Percentiles rank a stretch among this genome's conserved stretches.
These are phyloP conservation scores for Nezara viridula DNA, from an alignment of 2,888 invertebrate species.

Conservation along the genomic window DNA sequence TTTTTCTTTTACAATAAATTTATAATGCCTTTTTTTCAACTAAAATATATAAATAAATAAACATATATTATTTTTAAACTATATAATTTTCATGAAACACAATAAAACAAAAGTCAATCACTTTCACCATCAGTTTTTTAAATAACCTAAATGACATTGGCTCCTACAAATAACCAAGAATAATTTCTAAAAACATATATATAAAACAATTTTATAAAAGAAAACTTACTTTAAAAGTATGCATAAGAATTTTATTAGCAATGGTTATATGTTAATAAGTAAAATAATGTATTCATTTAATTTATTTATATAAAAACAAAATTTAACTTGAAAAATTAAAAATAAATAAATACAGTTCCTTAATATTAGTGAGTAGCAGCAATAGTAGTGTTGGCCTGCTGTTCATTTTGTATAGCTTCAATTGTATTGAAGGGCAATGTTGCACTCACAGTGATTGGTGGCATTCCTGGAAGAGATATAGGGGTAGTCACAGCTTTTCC, in stretches of 20 bases:
- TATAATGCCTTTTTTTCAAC: not conserved
- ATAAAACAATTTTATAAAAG: not conserved
- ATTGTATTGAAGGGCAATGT: conserved; percentile 76
- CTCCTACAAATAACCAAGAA: not conserved
- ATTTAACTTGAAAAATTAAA: not conserved
- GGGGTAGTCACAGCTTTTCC: conserved; percentile 75
- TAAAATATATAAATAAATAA: conserved; percentile 45
- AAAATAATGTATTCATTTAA: not conserved
- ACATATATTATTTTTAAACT: conserved; percentile 10
- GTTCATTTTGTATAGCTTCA: conserved; percentile 69
- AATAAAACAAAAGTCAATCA: not conserved
- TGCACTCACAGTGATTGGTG: conserved; percentile 83
- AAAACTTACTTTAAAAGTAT: not conserved
- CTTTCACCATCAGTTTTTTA: not conserved
- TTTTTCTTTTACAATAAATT: not conserved
- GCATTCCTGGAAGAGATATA: conserved; percentile 82
- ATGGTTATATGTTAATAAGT: not conserved
- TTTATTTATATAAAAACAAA: conserved; percentile 39
- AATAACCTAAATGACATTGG: conserved; percentile 1
- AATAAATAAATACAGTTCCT: conserved; percentile 44
- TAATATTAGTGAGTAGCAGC: conserved; percentile 64
- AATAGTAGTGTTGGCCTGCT: conserved; percentile 61
- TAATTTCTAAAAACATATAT: not conserved
- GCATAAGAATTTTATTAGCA: conserved; percentile 34
- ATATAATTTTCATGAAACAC: conserved; percentile 22